Base-by-base conservation (phyloP, 1,140 invertebrate genomes). In the Ceratoteleas bidentatus region DNA sequence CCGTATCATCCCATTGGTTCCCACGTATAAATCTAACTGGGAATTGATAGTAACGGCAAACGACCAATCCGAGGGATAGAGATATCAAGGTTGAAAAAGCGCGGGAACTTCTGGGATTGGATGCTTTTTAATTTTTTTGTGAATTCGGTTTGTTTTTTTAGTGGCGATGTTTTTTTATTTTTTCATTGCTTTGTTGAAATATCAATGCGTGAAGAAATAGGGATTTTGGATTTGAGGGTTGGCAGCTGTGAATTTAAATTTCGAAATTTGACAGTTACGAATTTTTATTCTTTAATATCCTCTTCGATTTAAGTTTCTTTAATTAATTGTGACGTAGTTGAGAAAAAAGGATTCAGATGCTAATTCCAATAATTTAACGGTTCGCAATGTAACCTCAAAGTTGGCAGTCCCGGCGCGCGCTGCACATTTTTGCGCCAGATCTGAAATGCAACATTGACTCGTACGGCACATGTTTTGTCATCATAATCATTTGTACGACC, bases 401-500 rank as follows among this genome's bases (percentile, higher is more conserved):
- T 32, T 54, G 49, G 33, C 36, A 73, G 32, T 38, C 43, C 61
- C 47, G 33, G 47, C n/a, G 69, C 24, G 7, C 11, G 15, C 6
- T 43, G 14, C 50, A 11, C 38, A 60, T 50, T 75, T 75, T 75
- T 58, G 47, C 45, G 8, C n/a, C 32, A 13, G 33, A 60, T 66
- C 6, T 56, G 43, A 62, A 73, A 69, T 43, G 74, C 54, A 65
- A 33, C 60, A 72, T 65, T 65, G 66, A 70, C 45, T 77, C 66
- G 64, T 62, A 64, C 14, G 61, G 61, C 40, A 64, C 58, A 80
- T 80, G 78, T 81, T 81, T 81, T 81, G 78, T 81, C 70, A 62
- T 81, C 69, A 81, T 81, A 81, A 81, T 81, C 78, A 81, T 81
- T 81, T 81, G 78, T 75, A 75, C 57, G 70, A 52, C 65, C 58